Evolutionary conservation across 2,888 invertebrate genomes (phyloP).

Genomic region (Calephelis perditalis): DNA sequence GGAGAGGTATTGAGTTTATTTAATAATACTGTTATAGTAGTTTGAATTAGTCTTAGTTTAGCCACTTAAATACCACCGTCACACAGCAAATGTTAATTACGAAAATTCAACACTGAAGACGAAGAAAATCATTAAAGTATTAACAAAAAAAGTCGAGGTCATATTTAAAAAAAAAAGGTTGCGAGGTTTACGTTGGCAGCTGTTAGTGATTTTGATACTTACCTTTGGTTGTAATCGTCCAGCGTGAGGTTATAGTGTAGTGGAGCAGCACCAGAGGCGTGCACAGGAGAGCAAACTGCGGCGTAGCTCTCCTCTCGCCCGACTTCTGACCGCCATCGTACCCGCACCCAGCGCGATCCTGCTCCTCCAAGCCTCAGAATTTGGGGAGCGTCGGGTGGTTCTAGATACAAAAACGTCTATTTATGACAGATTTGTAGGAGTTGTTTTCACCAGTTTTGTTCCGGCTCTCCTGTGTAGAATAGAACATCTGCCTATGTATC

Average conservation of each 20-base stretch:
- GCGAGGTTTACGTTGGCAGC: too few relatives aligned
- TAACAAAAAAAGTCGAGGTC: too few relatives aligned
- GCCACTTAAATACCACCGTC: too few relatives aligned
- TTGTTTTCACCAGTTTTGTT: not conserved
- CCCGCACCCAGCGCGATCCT: slow-evolving; percentile 77
- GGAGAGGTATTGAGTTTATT: too few relatives aligned
- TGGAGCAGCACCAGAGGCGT: slow-evolving; percentile 34
- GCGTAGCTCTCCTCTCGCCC: slow-evolving; percentile 32
- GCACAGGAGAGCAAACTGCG: slow-evolving; percentile 44
- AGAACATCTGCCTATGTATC: too few relatives aligned
- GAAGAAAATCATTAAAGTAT: too few relatives aligned
- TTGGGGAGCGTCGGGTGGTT: slow-evolving; percentile 86
- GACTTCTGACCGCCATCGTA: slow-evolving; percentile 69
- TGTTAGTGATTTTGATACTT: not conserved
- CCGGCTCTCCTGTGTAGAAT: too few relatives aligned
- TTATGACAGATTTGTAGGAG: not conserved
- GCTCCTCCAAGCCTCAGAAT: slow-evolving; percentile 77
- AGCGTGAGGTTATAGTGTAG: slow-evolving; percentile 44
- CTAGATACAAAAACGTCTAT: slow-evolving; percentile 52
- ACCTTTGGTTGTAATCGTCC: slow-evolving; percentile 25
- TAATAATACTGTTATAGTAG: too few relatives aligned
- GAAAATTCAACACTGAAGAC: too few relatives aligned
- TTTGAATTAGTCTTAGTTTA: too few relatives aligned
- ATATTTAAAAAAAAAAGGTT: too few relatives aligned
- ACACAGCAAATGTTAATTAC: too few relatives aligned